A percentile compares a stretch with the other conserved stretches of the same genome.
Evolutionary conservation across 2,888 invertebrate genomes (phyloP).

Genomic region (Germaria angustata): DNA sequence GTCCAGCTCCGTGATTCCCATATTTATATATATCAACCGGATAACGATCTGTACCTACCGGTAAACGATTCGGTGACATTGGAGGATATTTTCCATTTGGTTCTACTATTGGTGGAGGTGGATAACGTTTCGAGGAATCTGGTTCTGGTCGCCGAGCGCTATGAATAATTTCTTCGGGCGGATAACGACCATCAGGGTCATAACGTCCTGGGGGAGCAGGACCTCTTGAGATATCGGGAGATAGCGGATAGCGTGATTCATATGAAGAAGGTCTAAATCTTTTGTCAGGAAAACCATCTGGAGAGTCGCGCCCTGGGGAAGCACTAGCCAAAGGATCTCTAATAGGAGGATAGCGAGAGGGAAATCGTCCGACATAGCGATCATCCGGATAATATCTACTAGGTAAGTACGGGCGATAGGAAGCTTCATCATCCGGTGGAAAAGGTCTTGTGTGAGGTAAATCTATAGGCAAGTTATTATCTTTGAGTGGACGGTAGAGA

Average conservation of each 20-base stretch:
- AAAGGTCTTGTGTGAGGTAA: constrained; percentile 79
- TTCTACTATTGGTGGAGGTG: constrained; percentile 80
- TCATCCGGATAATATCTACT: constrained; percentile 74
- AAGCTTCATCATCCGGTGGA: constrained; percentile 74
- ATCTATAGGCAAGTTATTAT: constrained; percentile 76
- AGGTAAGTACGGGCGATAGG: constrained; percentile 75
- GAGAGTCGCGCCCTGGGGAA: constrained; percentile 76
- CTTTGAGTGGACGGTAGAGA: constrained; percentile 74
- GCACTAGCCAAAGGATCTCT: constrained; percentile 73
- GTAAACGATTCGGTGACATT: constrained; percentile 81
- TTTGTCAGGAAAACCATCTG: constrained; percentile 80
- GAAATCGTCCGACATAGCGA: constrained; percentile 75
- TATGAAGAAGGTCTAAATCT: constrained; percentile 79
- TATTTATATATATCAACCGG: constrained; percentile 80
- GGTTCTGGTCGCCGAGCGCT: constrained; percentile 78
- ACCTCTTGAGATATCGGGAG: constrained; percentile 69
- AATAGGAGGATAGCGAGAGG: constrained; percentile 70
- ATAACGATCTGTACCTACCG: constrained; percentile 81
- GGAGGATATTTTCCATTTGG: constrained; percentile 80
- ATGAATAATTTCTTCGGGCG: constrained; percentile 76
- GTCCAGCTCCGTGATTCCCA: constrained; percentile 81
- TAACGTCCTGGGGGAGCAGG: constrained; percentile 65
- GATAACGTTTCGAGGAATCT: constrained; percentile 81
- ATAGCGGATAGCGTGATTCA: constrained; percentile 77
- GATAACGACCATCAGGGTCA: constrained; percentile 74